phyloP scores from a whole-genome alignment of 2,888 invertebrate species.

The Mythimna ferrago region DNA sequence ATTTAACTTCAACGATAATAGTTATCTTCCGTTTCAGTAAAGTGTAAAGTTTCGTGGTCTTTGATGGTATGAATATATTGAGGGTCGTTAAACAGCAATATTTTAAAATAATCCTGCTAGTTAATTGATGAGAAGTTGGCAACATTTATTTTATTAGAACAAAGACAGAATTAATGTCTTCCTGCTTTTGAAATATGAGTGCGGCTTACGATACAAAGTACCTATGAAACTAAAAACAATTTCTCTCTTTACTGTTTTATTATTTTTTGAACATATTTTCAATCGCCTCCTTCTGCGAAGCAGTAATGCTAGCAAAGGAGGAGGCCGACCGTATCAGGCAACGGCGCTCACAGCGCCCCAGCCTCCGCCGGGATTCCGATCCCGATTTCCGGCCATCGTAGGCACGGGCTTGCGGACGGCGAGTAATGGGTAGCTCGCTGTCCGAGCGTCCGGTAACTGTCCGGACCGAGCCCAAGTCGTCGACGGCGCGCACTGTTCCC shows the following conservation, averaged over 20 bases:
- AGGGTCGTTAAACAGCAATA: conserved; percentile 13
- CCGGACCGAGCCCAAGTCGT: too few species aligned
- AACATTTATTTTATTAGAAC: conserved; percentile 7
- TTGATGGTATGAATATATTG: conserved; percentile 17
- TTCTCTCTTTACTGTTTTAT: background rate
- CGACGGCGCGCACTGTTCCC: too few species aligned
- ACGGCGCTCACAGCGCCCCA: too few species aligned
- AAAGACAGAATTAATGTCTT: background rate
- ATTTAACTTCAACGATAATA: conserved; percentile 48
- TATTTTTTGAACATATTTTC: background rate
- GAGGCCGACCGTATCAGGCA: too few species aligned
- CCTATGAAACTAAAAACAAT: background rate
- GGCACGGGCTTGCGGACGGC: too few species aligned
- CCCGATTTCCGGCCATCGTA: too few species aligned
- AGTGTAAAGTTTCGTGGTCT: conserved; percentile 36
- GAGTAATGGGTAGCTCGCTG: too few species aligned
- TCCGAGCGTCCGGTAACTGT: too few species aligned
- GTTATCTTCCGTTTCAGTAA: conserved; percentile 43
- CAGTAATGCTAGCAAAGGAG: too few species aligned
- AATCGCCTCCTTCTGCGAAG: too few species aligned
- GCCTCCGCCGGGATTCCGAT: too few species aligned
- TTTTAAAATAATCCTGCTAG: conserved; percentile 19
- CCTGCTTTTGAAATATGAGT: background rate
- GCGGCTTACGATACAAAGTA: background rate
- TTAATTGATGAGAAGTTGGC: background rate